Base-by-base conservation (phyloP, 2,888 invertebrate species). In the Endotricha flammealis region DNA sequence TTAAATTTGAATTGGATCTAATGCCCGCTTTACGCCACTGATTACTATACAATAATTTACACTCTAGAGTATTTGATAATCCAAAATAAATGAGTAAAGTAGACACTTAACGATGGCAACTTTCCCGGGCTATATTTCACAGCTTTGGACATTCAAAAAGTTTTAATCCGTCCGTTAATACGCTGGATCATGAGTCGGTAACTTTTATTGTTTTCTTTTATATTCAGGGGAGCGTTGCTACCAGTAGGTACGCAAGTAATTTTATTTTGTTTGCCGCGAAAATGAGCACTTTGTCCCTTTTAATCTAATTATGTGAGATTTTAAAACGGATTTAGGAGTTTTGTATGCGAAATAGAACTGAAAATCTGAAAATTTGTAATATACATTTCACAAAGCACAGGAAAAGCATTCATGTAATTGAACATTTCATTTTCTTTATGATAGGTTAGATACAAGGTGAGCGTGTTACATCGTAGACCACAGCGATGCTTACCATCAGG, bases 101-200 rank as follows among this genome's bases (percentile, higher is more conserved):
- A 24, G 5, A 16, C 12, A 11, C 17, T 17, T 27, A 17, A 16
- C 8, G 17, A n/a, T 42, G 39, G 42, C 33, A 48, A 48, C 40
- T 56, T 51, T 45, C 37, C 43, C 33, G 42, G 31, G 38, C 48
- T 42, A 48, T 46, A 47, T 47, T 52, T 52, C 42, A 41, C 50
- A 42, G 55, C 54, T 57, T 50, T 44, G 49, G 50, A 46, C 50
- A 49, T 54, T 62, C 48, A 48, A 40, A 44, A 52, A 62, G 56
- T 60, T 59, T 63, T 59, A 61, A 64, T 63, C 59, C 53, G 46
- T 52, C 42, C 47, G 52, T 57, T 63, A 61, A 64, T 62, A 50
- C 47, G 42, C 41, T 31, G 53, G 57, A 64, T 63, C 63, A 62
- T 57, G 56, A 60, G 48, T 48, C 44, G 50, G 48, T 42, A 46